Evolutionary conservation across 2,113 vertebrate species (phyloP).

Genomic region (Ifrita kowaldi): DNA sequence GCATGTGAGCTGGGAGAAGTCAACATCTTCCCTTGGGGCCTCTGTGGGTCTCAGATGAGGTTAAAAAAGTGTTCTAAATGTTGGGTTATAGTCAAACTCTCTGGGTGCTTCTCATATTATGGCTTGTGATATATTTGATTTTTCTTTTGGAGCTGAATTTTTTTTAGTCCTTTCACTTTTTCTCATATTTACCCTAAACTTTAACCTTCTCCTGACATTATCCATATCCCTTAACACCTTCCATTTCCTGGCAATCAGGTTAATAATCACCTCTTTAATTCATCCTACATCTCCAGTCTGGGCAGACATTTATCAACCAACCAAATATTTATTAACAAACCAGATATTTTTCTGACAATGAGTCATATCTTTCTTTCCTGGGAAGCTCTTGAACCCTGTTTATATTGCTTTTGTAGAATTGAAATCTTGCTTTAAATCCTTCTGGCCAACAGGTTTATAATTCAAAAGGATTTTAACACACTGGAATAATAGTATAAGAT

Average conservation of each 20-base stretch:
- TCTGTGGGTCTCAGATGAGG: conserved; percentile 22
- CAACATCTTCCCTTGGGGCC: conserved; percentile 12
- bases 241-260: neutral
- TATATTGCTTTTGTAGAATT: neutral
- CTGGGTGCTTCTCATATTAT: neutral
- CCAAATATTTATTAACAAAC: no score
- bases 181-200: neutral
- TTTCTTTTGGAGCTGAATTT: neutral
- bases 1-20: conserved; percentile 24
- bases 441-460: neutral
- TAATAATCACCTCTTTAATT: neutral
- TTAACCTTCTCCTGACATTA: neutral
- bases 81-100: neutral
- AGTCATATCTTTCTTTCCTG: neutral
- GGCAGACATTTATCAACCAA: neutral
- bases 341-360: neutral
- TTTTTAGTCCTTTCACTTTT: neutral
- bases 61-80: neutral
- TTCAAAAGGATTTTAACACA: neutral
- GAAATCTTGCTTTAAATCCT: neutral
- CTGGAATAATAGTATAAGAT: neutral
- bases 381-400: neutral
- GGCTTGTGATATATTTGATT: neutral
- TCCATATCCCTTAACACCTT: neutral
- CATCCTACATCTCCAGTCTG: neutral